A percentile compares a stretch with the other conserved stretches of the same genome.
These are phyloP conservation scores for Hippocampus kuda DNA, from an alignment of 2,797 vertebrate species.

Conservation along the genomic window DNA sequence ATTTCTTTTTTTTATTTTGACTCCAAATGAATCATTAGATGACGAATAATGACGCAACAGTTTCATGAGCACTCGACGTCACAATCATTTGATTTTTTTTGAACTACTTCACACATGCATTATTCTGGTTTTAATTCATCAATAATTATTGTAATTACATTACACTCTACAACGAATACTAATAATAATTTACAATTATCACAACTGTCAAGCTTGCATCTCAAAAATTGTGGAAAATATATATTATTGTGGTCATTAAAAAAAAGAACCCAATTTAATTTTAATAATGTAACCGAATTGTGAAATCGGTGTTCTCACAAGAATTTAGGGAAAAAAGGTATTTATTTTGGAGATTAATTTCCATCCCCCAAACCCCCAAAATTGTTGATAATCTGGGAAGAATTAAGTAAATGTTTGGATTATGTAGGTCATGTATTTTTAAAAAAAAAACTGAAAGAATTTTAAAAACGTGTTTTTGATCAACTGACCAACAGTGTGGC, in stretches of 20 bases:
- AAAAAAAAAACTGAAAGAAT: neutral
- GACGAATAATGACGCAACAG: neutral
- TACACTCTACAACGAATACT: too few relatives aligned
- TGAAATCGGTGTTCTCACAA: neutral
- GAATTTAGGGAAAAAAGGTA: neutral
- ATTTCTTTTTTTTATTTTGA: neutral
- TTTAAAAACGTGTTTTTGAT: neutral
- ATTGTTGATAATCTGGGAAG: neutral
- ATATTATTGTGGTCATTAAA: too few relatives aligned
- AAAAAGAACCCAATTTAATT: too few relatives aligned
- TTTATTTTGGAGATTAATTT: neutral
- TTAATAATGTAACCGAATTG: neutral
- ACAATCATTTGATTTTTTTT: neutral
- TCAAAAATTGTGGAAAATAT: too few relatives aligned
- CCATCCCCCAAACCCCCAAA: too few relatives aligned
- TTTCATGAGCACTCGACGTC: neutral
- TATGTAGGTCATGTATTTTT: neutral
- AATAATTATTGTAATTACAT: neutral
- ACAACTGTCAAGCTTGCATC: too few relatives aligned
- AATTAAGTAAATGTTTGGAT: neutral
- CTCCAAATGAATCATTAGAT: neutral
- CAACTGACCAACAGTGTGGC: neutral
- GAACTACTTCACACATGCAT: neutral
- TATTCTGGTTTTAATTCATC: neutral
- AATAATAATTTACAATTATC: too few relatives aligned